Conservation (phyloP, 2,888 invertebrate genomes). For the Eilema sororculum region DNA sequence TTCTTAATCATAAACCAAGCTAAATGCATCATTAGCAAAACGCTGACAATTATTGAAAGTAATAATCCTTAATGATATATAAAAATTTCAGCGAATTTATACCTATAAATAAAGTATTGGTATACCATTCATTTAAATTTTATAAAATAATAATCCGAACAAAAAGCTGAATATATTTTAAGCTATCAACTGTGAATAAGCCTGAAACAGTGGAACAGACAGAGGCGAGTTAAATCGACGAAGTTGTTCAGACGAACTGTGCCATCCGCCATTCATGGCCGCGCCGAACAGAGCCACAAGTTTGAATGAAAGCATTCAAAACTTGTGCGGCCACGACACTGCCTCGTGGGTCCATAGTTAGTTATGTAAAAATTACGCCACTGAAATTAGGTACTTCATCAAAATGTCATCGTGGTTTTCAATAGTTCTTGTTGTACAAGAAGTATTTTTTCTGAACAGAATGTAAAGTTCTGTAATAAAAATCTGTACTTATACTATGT, state of each 20-base stretch:
- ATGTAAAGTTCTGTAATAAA: not conserved
- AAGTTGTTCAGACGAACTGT: conserved; percentile 74
- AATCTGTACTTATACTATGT: no score
- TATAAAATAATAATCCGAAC: conserved; percentile 30
- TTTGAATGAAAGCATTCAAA: conserved; percentile 79
- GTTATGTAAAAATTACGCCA: conserved; percentile 33
- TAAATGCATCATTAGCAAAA: no score
- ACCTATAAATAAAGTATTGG: not conserved
- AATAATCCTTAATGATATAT: no score
- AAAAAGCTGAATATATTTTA: conserved; percentile 41
- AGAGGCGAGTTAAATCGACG: conserved; percentile 70
- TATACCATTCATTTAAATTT: conserved; percentile 27
- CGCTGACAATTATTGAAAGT: no score
- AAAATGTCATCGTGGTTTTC: not conserved
- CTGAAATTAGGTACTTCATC: conserved; percentile 23
- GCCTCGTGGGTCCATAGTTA: conserved; percentile 9
- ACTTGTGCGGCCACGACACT: conserved; percentile 62
- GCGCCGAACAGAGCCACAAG: conserved; percentile 62
- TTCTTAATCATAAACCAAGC: no score
- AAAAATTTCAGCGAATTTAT: not conserved
- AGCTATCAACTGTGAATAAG: conserved; percentile 51
- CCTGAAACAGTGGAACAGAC: conserved; percentile 58
- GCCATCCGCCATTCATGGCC: conserved; percentile 72
- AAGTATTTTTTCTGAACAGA: not conserved
- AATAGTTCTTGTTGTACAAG: not conserved